phyloP scores from a whole-genome alignment of 2,888 invertebrate species.

The Ophraella communa region DNA sequence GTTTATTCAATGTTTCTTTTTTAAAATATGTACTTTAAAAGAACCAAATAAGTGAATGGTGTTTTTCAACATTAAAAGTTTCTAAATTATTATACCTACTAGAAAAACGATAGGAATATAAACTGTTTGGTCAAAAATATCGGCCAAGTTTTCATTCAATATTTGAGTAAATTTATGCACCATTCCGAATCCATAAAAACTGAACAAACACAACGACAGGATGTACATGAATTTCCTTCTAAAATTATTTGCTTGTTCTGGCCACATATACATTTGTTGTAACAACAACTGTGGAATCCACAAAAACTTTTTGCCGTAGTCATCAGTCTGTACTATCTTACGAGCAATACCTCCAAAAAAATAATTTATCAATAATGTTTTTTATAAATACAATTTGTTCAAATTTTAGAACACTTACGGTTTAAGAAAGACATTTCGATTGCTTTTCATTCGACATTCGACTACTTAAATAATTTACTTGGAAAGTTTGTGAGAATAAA shows the following conservation, averaged over 20 bases:
- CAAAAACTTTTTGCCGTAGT: constrained; percentile 4
- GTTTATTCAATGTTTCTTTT: no score
- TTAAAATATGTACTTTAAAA: no score
- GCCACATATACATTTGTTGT: constrained; percentile 4
- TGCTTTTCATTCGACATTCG: no score
- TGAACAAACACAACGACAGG: background rate
- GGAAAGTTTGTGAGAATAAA: no score
- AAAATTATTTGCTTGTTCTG: background rate
- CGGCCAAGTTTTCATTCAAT: background rate
- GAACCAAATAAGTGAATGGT: no score
- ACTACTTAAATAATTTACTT: no score
- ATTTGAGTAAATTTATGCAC: background rate
- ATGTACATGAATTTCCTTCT: background rate
- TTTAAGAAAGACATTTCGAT: no score
- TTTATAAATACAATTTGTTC: no score
- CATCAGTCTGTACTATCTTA: background rate
- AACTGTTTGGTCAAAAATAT: background rate
- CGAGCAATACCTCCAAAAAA: background rate
- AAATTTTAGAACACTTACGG: no score
- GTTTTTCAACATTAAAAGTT: no score
- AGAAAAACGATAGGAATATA: background rate
- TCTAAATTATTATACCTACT: background rate
- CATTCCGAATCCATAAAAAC: constrained; percentile 3
- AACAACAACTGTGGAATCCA: constrained; percentile 5
- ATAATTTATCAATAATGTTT: no score